These are phyloP conservation scores for Papilio xuthus DNA, from an alignment of 1,140 invertebrate species.

Conservation along the genomic window DNA sequence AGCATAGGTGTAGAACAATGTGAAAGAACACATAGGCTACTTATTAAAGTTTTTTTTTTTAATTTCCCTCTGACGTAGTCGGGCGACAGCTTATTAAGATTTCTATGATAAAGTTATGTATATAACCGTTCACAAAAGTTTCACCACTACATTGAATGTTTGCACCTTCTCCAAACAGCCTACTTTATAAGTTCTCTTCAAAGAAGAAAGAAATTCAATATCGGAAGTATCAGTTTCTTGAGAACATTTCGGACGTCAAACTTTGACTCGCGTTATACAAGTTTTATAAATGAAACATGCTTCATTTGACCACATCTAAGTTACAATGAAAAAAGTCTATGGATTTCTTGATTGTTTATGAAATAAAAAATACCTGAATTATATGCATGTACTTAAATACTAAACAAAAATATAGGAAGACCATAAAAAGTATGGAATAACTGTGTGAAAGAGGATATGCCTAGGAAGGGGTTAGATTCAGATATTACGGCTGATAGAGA, in stretches of 20 bases:
- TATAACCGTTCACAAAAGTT: not conserved
- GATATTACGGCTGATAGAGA: no score
- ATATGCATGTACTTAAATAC: no score
- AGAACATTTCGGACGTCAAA: constrained; percentile 32
- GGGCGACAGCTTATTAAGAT: no score
- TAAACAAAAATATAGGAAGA: no score
- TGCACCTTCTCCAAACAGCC: constrained; percentile 9
- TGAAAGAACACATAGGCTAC: no score
- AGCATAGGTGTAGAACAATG: no score
- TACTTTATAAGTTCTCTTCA: constrained; percentile 30
- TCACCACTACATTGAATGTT: constrained; percentile 16
- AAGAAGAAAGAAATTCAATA: constrained; percentile 37
- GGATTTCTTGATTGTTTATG: not conserved
- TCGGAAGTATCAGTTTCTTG: constrained; percentile 17
- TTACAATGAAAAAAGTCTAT: not conserved
- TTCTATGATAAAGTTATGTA: no score
- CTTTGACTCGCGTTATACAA: constrained; percentile 4
- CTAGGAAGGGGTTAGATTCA: no score
- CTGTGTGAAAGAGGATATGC: no score
- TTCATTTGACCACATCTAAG: constrained; percentile 14
- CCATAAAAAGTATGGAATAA: no score
- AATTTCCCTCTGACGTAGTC: no score
- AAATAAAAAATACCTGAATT: not conserved
- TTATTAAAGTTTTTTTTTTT: no score
- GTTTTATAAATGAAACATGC: constrained; percentile 14